Percentiles rank a stretch among this genome's conserved stretches.
These are phyloP conservation scores for Lissocephala sabroskyi DNA, from an alignment of 2,888 invertebrate genomes.

Conservation along the genomic window DNA sequence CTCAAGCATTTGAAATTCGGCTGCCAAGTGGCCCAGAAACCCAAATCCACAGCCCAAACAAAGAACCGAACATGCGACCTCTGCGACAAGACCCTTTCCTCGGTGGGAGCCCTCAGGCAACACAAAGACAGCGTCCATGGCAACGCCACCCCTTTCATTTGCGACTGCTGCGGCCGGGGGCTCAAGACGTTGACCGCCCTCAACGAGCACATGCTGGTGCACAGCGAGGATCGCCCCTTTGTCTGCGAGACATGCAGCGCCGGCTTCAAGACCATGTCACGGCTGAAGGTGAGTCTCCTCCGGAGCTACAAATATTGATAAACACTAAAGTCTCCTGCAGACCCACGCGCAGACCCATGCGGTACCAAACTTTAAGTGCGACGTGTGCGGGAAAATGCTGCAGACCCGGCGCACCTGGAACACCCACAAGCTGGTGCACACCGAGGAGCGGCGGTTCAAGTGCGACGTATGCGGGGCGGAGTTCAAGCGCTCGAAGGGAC, in stretches of 20 bases:
- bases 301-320: no score
- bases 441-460: constrained; percentile 63
- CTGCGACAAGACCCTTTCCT: constrained; percentile 40
- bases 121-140: constrained; percentile 63
- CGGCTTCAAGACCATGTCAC: constrained; percentile 66
- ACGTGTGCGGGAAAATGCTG: constrained; percentile 69
- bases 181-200: constrained; percentile 73
- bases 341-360: constrained; percentile 72
- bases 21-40: constrained; percentile 11
- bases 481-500: constrained; percentile 69
- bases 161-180: constrained; percentile 73
- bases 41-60: no score
- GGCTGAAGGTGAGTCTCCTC: constrained; percentile 48
- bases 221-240: constrained; percentile 73
- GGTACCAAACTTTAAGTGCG: constrained; percentile 70
- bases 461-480: constrained; percentile 67
- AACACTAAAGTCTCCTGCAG: constrained; percentile 16
- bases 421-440: constrained; percentile 71
- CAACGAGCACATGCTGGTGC: constrained; percentile 73
- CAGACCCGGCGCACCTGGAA: constrained; percentile 72
- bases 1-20: constrained; percentile 31
- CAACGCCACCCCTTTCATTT: constrained; percentile 71
- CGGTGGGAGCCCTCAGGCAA: constrained; percentile 20
- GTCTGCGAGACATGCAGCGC: constrained; percentile 70
- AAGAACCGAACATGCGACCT: constrained; percentile 29